phyloP scores from a whole-genome alignment of 2,113 vertebrate genomes.

The Mus pahari region DNA sequence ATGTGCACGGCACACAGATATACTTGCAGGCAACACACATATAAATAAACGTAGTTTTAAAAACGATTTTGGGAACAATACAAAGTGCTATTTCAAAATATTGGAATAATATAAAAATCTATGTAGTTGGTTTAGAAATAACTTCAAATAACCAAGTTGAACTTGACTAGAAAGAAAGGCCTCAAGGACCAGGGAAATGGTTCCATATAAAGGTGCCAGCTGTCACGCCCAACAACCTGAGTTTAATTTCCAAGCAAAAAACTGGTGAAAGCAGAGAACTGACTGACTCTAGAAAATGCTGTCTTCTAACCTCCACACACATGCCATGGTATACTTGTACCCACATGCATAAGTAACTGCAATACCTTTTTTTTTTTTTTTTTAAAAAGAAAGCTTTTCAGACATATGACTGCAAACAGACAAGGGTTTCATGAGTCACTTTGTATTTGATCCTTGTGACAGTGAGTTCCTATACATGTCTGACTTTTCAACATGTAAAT shows the following conservation, averaged over 20 bases:
- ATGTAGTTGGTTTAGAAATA: background rate
- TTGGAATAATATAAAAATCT: background rate
- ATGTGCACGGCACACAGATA: background rate
- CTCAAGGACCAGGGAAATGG: background rate
- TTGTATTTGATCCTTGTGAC: background rate
- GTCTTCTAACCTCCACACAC: background rate
- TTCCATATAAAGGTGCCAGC: background rate
- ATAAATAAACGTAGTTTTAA: background rate
- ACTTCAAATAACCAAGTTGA: conserved; percentile 22
- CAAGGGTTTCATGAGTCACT: background rate
- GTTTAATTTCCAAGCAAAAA: background rate
- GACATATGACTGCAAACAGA: background rate
- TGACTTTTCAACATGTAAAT: background rate
- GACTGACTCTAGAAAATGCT: background rate
- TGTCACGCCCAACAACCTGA: background rate
- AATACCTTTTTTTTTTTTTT: background rate
- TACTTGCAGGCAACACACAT: background rate
- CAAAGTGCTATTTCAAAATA: background rate
- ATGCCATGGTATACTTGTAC: background rate
- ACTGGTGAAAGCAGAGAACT: background rate
- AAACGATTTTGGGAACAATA: background rate
- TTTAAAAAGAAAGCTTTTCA: background rate
- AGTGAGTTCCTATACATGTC: background rate
- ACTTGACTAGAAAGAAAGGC: background rate
- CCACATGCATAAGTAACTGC: background rate